Conservation (phyloP, 2,797 vertebrate genomes). For the Halcyon smyrnensis region DNA sequence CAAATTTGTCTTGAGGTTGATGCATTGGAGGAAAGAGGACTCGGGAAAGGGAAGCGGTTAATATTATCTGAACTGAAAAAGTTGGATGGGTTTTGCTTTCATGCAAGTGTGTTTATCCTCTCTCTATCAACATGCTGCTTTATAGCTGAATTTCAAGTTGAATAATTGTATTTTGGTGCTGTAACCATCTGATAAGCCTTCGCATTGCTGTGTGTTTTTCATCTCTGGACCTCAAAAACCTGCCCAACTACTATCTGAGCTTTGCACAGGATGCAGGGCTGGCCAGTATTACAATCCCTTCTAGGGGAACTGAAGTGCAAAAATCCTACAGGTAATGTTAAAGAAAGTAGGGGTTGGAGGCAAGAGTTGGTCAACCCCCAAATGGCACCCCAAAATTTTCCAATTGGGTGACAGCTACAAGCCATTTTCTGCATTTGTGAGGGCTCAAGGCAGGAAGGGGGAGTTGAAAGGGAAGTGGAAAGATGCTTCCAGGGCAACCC, state of each 20-base stretch:
- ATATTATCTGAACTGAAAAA: not conserved
- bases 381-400: not conserved
- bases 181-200: not conserved
- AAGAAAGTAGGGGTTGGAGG: not conserved
- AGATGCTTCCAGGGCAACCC: not conserved
- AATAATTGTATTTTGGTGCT: not conserved
- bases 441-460: not conserved
- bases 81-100: not conserved
- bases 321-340: not conserved
- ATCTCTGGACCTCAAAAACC: not conserved
- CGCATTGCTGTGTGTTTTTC: not conserved
- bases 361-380: not conserved
- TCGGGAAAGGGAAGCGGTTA: not conserved
- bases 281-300: not conserved
- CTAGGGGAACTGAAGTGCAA: not conserved
- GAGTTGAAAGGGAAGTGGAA: not conserved
- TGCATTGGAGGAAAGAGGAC: not conserved
- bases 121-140: not conserved
- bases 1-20: not conserved
- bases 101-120: not conserved
- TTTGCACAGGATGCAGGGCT: not conserved
- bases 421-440: not conserved
- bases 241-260: not conserved
- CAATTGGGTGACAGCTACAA: not conserved
- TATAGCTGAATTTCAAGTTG: not conserved